These are phyloP conservation scores for Oophaga pumilio DNA, from an alignment of 2,113 vertebrate genomes.

Conservation along the genomic window DNA sequence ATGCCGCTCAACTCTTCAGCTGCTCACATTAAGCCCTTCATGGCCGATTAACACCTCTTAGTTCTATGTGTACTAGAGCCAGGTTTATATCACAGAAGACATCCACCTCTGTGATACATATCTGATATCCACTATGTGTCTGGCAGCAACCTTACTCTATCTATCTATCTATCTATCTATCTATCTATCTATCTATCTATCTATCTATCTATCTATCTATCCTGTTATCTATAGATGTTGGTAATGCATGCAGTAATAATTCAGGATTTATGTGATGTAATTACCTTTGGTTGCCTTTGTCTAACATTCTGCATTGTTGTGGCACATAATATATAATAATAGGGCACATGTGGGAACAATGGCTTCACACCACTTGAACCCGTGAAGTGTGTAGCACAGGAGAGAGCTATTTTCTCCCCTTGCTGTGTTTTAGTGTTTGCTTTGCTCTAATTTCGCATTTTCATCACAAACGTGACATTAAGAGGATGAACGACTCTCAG, in stretches of 20 bases:
- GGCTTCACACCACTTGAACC: not conserved
- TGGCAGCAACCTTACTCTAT: too few relatives aligned
- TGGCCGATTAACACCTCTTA: too few relatives aligned
- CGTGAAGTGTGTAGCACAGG: not conserved
- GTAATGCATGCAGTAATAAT: not conserved
- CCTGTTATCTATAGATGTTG: not conserved
- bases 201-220: constrained; percentile 11
- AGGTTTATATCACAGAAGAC: too few relatives aligned
- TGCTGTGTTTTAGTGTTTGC: constrained; percentile 2
- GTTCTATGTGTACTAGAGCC: too few relatives aligned
- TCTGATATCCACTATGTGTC: too few relatives aligned
- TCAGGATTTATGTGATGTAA: not conserved
- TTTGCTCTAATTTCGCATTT: constrained; percentile 3
- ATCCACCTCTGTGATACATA: too few relatives aligned
- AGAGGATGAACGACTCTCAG: constrained; percentile 6
- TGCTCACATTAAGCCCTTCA: too few relatives aligned
- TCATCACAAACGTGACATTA: constrained; percentile 6
- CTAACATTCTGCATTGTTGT: not conserved
- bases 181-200: constrained; percentile 2
- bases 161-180: too few relatives aligned
- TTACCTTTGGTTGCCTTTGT: not conserved
- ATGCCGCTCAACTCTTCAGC: too few relatives aligned
- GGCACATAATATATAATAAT: not conserved
- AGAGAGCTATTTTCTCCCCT: constrained; percentile 15
- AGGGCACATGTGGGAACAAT: not conserved